A percentile compares a stretch with the other conserved stretches of the same genome.
phyloP scores from a whole-genome alignment of 2,797 vertebrate genomes.

The Poeciliopsis presidionis region DNA sequence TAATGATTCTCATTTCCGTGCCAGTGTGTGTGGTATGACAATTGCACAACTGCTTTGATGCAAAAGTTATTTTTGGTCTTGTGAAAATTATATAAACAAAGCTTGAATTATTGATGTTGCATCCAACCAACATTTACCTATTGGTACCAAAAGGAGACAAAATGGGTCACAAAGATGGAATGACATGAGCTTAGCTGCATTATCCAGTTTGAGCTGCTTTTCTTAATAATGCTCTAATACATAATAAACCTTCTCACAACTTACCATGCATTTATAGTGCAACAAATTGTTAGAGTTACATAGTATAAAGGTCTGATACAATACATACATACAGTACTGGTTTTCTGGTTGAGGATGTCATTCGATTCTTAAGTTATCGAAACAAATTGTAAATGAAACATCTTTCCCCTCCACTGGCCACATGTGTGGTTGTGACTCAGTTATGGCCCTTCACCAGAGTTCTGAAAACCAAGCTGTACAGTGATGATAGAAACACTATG shows the following conservation, averaged over 20 bases:
- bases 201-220: neutral
- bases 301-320: neutral
- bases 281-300: neutral
- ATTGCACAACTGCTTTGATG: neutral
- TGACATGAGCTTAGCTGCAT: neutral
- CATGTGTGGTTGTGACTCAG: conserved; percentile 30
- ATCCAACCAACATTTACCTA: neutral
- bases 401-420: conserved; percentile 17
- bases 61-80: neutral
- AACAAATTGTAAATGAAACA: conserved; percentile 21
- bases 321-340: neutral
- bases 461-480: conserved; percentile 51
- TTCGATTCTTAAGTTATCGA: conserved; percentile 20
- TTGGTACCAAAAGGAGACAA: neutral
- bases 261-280: neutral
- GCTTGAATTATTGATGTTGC: neutral
- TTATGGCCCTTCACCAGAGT: conserved; percentile 35
- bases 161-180: neutral
- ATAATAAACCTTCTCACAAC: neutral
- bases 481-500: conserved; percentile 48
- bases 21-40: neutral
- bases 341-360: neutral
- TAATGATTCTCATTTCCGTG: neutral
- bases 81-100: neutral
- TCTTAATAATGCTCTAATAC: neutral